Evolutionary conservation across 2,113 vertebrate species (phyloP).

Genomic region (Perca fluviatilis): DNA sequence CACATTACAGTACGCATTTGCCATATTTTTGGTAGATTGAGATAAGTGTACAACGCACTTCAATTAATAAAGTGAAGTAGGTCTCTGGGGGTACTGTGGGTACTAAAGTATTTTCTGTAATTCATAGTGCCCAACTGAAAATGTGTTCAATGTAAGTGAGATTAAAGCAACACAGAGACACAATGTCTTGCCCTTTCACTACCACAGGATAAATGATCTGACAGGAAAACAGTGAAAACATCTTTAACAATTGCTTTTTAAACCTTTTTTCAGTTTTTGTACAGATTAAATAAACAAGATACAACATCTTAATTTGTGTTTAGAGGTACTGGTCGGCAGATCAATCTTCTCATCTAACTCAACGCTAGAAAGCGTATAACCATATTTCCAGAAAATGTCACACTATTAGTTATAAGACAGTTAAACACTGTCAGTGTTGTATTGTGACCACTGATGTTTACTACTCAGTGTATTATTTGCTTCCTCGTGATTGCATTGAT

Average conservation of each 20-base stretch:
- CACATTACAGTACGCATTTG: too few relatives aligned
- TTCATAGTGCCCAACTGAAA: neutral
- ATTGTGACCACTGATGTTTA: neutral
- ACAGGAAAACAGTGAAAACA: neutral
- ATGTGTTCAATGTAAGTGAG: neutral
- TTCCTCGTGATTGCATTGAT: neutral
- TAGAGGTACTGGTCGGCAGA: neutral
- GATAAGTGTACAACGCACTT: neutral
- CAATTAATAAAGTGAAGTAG: constrained; percentile 4
- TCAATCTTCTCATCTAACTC: neutral
- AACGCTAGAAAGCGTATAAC: neutral
- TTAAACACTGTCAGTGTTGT: neutral
- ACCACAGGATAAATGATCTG: neutral
- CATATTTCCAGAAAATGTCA: neutral
- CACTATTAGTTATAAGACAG: too few relatives aligned
- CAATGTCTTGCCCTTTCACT: neutral
- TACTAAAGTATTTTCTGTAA: constrained; percentile 6
- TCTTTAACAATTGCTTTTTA: neutral
- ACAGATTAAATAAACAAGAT: neutral
- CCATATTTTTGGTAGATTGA: neutral
- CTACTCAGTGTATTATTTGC: too few relatives aligned
- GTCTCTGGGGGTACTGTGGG: neutral
- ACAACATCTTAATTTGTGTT: neutral
- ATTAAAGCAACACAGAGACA: neutral
- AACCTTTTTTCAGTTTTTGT: neutral